Conservation (phyloP, 35 echinoderm and acorn worm genomes). For the Strongylocentrotus purpuratus region DNA sequence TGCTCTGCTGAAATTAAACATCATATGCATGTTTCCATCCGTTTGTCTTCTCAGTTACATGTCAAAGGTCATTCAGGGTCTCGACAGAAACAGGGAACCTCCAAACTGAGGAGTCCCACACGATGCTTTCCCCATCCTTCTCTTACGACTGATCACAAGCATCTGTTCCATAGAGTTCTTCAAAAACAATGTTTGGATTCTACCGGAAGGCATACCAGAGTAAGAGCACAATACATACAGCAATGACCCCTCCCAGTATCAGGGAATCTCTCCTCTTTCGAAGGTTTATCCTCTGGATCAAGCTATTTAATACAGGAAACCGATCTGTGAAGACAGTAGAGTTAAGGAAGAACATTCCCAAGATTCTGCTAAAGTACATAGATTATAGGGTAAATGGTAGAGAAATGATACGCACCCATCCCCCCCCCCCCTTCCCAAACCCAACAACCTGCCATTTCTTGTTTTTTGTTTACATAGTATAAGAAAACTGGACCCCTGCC, state of each 20-base stretch:
- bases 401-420: background rate
- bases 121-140: background rate
- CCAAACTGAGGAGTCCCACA: background rate
- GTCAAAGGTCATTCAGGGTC: background rate
- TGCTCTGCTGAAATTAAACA: background rate
- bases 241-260: constrained; percentile 91
- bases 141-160: background rate
- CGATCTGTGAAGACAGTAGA: constrained; percentile 68
- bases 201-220: constrained; percentile 91
- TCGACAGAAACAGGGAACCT: background rate
- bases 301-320: constrained; percentile 91
- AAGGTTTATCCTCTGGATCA: constrained; percentile 93
- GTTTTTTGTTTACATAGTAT: background rate
- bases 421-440: background rate
- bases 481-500: background rate
- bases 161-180: background rate
- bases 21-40: background rate
- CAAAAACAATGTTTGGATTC: background rate
- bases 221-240: constrained; percentile 81
- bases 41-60: background rate
- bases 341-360: constrained; percentile 13
- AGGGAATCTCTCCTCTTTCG: constrained; percentile 91
- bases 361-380: background rate
- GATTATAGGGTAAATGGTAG: background rate
- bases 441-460: background rate